phyloP scores from a whole-genome alignment of 2,113 vertebrate species.

The Ciconia boyciana region DNA sequence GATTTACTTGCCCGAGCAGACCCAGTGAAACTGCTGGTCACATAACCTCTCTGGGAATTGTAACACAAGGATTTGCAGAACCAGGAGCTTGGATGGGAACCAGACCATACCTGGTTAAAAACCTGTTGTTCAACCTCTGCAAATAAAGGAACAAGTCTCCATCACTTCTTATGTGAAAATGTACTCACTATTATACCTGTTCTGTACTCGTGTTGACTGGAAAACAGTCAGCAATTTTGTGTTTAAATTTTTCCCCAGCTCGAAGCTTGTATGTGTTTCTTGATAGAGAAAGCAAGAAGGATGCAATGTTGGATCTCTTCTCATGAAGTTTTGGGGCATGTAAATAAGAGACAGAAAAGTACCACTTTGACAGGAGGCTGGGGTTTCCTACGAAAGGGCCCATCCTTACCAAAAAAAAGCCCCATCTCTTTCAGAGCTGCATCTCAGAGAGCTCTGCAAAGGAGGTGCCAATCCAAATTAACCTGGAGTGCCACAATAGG shows the following conservation, averaged over 20 bases:
- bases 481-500: neutral
- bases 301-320: neutral
- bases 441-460: neutral
- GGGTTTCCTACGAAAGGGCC: neutral
- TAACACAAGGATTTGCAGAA: neutral
- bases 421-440: neutral
- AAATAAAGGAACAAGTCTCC: neutral
- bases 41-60: neutral
- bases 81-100: neutral
- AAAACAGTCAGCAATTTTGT: neutral
- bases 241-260: neutral
- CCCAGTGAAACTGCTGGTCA: neutral
- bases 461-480: slow-evolving; percentile 21
- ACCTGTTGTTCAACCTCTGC: neutral
- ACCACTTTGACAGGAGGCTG: neutral
- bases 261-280: neutral
- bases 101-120: neutral
- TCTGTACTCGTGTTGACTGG: neutral
- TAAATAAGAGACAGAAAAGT: neutral
- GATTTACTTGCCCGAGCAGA: neutral
- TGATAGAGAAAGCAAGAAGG: neutral
- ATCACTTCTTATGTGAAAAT: neutral
- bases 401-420: neutral
- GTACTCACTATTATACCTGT: neutral
- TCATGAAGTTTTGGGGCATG: neutral